Conservation (phyloP, 2,113 vertebrate species). For the Spheniscus mendiculus region DNA sequence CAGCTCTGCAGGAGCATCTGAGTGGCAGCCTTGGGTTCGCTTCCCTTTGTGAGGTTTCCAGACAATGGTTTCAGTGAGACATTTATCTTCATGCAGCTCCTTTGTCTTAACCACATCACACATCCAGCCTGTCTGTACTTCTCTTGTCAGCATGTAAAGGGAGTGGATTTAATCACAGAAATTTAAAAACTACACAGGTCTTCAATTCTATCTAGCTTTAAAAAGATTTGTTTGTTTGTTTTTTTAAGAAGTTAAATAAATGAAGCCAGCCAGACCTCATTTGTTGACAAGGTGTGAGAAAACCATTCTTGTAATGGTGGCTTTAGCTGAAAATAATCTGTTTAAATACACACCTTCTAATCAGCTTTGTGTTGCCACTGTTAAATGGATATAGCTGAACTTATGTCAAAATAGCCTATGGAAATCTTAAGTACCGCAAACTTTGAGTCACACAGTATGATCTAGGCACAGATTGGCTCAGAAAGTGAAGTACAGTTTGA, state of each 20-base stretch:
- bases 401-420: background rate
- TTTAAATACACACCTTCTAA: slow-evolving; percentile 16
- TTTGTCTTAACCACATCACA: background rate
- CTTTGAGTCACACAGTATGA: background rate
- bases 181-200: background rate
- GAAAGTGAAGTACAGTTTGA: background rate
- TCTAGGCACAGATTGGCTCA: background rate
- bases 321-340: background rate
- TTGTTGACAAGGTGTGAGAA: background rate
- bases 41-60: background rate
- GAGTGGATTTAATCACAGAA: background rate
- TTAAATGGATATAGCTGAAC: background rate
- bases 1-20: background rate
- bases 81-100: background rate
- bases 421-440: background rate
- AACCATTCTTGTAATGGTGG: background rate
- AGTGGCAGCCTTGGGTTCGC: background rate
- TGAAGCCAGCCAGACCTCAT: background rate
- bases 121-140: background rate
- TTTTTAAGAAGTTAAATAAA: background rate
- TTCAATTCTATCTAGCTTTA: background rate
- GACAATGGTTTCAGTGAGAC: background rate
- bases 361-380: background rate
- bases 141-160: background rate
- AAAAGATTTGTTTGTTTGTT: background rate